phyloP scores from a whole-genome alignment of 2,113 vertebrate genomes.

The Psittacula cyanocephala region DNA sequence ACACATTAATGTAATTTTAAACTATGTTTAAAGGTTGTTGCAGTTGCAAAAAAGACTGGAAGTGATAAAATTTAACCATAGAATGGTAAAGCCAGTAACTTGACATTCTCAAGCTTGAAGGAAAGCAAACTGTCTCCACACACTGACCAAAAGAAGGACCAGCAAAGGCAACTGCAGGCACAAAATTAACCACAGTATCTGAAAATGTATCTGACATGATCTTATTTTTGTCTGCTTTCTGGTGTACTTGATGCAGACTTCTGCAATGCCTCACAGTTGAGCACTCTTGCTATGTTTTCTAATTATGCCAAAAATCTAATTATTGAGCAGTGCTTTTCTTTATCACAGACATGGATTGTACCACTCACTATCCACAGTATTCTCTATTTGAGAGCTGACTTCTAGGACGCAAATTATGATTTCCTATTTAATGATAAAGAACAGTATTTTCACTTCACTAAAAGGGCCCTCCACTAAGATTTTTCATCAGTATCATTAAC shows the following conservation, averaged over 20 bases:
- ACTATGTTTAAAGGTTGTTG: neutral
- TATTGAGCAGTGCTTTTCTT: neutral
- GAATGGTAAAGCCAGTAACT: neutral
- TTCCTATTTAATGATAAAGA: neutral
- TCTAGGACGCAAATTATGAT: neutral
- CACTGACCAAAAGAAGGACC: neutral
- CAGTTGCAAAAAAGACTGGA: neutral
- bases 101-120: neutral
- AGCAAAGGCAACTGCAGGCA: neutral
- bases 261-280: neutral
- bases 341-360: neutral
- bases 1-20: neutral
- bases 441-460: neutral
- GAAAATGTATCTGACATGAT: neutral
- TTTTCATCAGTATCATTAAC: conserved; percentile 25
- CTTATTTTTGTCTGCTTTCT: neutral
- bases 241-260: neutral
- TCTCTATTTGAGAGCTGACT: neutral
- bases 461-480: neutral
- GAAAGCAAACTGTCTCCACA: neutral
- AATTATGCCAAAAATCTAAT: neutral
- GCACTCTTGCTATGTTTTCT: neutral
- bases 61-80: neutral
- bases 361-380: neutral
- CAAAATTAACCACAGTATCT: neutral